phyloP scores from a whole-genome alignment of 2,113 vertebrate species.

The Phainopepla nitens region DNA sequence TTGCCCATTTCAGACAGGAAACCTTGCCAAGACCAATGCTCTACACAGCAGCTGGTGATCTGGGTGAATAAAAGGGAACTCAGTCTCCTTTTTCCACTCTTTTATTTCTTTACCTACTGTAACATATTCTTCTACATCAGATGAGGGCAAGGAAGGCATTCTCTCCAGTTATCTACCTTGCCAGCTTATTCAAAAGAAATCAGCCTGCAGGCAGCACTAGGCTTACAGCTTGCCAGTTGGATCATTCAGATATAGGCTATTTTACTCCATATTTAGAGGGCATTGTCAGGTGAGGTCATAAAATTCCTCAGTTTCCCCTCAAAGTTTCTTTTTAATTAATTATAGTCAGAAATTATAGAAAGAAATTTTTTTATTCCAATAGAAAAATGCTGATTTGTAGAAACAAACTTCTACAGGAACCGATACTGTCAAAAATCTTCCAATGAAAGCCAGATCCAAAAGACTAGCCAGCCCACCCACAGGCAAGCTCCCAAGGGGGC shows the following conservation, averaged over 20 bases:
- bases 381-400: not conserved
- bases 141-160: not conserved
- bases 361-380: not conserved
- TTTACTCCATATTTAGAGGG: not conserved
- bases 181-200: not conserved
- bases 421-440: constrained; percentile 13
- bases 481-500: not conserved
- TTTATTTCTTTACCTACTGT: not conserved
- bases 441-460: constrained; percentile 27
- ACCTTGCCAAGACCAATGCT: not conserved
- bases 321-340: not conserved
- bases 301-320: not conserved
- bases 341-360: not conserved
- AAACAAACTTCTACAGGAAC: constrained; percentile 19
- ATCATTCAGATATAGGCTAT: not conserved
- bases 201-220: not conserved
- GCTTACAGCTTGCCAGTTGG: not conserved
- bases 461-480: constrained; percentile 40
- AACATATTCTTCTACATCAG: not conserved
- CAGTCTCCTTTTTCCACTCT: not conserved
- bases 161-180: not conserved
- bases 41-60: not conserved
- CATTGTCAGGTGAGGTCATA: not conserved
- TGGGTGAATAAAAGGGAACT: not conserved
- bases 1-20: not conserved